phyloP scores from a whole-genome alignment of 2,888 invertebrate genomes.

The Erebia aethiops region DNA sequence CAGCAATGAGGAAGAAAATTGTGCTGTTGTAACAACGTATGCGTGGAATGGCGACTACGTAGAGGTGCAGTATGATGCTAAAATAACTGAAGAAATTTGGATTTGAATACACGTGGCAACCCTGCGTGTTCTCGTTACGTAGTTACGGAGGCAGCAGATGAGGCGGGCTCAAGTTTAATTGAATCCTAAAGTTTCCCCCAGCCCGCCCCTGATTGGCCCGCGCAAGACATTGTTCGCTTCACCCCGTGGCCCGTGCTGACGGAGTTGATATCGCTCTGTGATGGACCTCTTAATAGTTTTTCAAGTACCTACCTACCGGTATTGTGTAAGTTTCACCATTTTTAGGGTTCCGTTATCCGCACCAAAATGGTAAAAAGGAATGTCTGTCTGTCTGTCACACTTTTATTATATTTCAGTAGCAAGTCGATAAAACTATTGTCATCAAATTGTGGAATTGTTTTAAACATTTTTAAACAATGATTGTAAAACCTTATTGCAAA shows the following conservation, averaged over 20 bases:
- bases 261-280: constrained; percentile 28
- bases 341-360: not conserved
- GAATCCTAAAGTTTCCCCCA: constrained; percentile 79
- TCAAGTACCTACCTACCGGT: not conserved
- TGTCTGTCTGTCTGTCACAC: too few species aligned
- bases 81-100: too few species aligned
- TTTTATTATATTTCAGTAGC: too few species aligned
- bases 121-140: constrained; percentile 73
- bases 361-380: too few species aligned
- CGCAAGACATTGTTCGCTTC: constrained; percentile 70
- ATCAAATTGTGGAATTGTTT: too few species aligned
- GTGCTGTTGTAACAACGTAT: too few species aligned
- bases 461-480: too few species aligned
- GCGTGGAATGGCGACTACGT: too few species aligned
- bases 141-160: constrained; percentile 79
- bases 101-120: constrained; percentile 43
- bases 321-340: not conserved
- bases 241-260: constrained; percentile 26
- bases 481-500: too few species aligned
- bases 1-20: not conserved
- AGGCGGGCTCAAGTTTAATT: constrained; percentile 81
- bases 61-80: too few species aligned
- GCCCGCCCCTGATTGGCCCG: constrained; percentile 73
- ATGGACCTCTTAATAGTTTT: constrained; percentile 22
- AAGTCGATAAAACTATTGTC: too few species aligned